Evolutionary conservation across 2,888 invertebrate species (phyloP).

Genomic region (Eupithecia vulgata): DNA sequence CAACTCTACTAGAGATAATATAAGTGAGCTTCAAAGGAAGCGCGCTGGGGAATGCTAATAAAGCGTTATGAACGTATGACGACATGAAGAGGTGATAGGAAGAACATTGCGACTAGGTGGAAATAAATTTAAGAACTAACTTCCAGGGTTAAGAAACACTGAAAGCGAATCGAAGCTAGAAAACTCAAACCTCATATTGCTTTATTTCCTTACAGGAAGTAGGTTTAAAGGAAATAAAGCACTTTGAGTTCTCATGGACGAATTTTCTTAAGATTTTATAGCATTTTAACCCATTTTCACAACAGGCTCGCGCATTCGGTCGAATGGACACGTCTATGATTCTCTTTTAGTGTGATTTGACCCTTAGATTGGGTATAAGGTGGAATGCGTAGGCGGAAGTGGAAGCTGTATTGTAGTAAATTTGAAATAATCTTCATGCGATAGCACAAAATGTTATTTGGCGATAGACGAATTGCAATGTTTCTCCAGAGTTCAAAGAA

Average conservation of each 20-base stretch:
- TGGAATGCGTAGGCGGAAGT: not conserved
- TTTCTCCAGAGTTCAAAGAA: not conserved
- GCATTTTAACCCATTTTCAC: not conserved
- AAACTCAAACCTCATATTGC: too few species aligned
- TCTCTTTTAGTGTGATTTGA: not conserved
- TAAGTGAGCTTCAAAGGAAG: constrained; percentile 41
- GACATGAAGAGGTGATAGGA: constrained; percentile 14
- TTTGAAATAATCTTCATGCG: too few species aligned
- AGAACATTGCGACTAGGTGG: constrained; percentile 4
- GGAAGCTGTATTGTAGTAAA: not conserved
- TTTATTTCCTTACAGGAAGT: too few species aligned
- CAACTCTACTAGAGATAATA: constrained; percentile 41
- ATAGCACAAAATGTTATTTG: too few species aligned
- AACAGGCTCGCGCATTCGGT: not conserved
- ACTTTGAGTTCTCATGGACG: too few species aligned
- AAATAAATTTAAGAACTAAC: not conserved
- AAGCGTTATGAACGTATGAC: constrained; percentile 17
- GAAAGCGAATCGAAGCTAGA: not conserved
- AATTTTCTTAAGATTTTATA: not conserved
- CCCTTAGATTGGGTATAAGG: not conserved
- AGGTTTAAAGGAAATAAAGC: too few species aligned
- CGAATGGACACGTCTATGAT: not conserved
- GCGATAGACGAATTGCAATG: too few species aligned
- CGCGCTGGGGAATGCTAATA: constrained; percentile 39
- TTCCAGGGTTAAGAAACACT: not conserved